These are phyloP conservation scores for Emydura subglobosa DNA, from an alignment of 2,113 vertebrate genomes.

Conservation along the genomic window DNA sequence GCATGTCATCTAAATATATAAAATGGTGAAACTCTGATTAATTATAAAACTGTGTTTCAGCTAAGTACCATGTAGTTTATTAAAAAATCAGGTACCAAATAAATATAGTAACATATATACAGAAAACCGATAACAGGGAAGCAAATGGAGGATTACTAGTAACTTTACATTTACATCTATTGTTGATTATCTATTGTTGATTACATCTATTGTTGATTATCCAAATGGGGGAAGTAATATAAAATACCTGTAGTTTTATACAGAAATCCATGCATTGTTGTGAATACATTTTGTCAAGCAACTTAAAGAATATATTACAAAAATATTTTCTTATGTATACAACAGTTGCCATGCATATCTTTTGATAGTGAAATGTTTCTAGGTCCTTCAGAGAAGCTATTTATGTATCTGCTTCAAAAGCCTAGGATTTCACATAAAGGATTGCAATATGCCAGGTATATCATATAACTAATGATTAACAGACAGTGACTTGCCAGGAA, in stretches of 20 bases:
- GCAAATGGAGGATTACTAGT: not conserved
- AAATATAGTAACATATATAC: not conserved
- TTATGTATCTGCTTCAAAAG: not conserved
- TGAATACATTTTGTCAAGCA: slow-evolving; percentile 34
- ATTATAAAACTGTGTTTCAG: not conserved
- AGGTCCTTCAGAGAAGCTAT: not conserved
- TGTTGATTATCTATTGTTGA: not conserved
- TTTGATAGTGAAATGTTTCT: slow-evolving; percentile 10
- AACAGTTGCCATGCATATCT: slow-evolving; percentile 15
- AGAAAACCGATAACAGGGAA: not conserved
- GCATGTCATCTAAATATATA: not conserved
- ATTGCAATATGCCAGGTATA: not conserved
- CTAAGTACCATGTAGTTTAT: not conserved
- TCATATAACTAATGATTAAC: not conserved
- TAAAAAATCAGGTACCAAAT: slow-evolving; percentile 8
- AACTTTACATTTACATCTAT: slow-evolving; percentile 24
- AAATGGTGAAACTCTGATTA: not conserved
- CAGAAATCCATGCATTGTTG: not conserved
- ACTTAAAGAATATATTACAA: slow-evolving; percentile 7
- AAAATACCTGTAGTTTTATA: not conserved
- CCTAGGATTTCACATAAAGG: not conserved
- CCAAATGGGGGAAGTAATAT: not conserved
- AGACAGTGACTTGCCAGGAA: not conserved
- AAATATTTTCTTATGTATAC: not conserved
- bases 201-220: slow-evolving; percentile 20